Evolutionary conservation across 2,888 invertebrate species (phyloP), one percentile per base, ranked within the genome.

Genomic region (Tetrapedia diversipes): DNA sequence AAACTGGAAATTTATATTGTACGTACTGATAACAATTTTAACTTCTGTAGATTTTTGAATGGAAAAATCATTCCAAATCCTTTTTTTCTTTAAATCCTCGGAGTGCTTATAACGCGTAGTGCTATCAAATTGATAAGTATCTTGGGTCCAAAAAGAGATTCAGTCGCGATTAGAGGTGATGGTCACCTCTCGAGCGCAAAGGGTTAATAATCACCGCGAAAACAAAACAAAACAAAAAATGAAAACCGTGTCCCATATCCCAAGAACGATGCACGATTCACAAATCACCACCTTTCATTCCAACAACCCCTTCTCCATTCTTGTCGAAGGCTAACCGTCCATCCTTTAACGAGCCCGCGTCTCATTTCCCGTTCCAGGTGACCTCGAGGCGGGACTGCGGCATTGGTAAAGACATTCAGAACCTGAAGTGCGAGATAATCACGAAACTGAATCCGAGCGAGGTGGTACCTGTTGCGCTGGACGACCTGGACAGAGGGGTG

Each of bases 361-460:
- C 47, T 10, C 22, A 14, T 43, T 49, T 61, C 8, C 49, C 6
- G 34, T 80, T 80, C 16, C 65, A 86, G 80, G 72, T 53, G 27
- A 75, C 79, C 59, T 74, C 74, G 56, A 80, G 82, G 45, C 86
- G 80, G 32, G 85, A 86, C 57, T 85, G 86, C 74, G 80, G 87
- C 39, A 81, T 90, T 41, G 86, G 87, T 69, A 89, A 89, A 64
- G 90, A 91, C 63, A 91, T 91, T 37, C 84, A 88, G 19, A 88
- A 86, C 24, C 77, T 91, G 22, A 91, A 91, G 45, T 86, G 88
- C 61, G 91, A 91, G 69, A 90, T 91, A 47, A 90, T 91, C 29
- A 89, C 88, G 39, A 90, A 89, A 64, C 79, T 91, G 24, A 88
- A 86, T 57, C 74, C 74, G 54, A 41, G 77, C 7, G 81, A 68